Base-by-base conservation (phyloP, 2,113 vertebrate species). In the Procavia capensis region DNA sequence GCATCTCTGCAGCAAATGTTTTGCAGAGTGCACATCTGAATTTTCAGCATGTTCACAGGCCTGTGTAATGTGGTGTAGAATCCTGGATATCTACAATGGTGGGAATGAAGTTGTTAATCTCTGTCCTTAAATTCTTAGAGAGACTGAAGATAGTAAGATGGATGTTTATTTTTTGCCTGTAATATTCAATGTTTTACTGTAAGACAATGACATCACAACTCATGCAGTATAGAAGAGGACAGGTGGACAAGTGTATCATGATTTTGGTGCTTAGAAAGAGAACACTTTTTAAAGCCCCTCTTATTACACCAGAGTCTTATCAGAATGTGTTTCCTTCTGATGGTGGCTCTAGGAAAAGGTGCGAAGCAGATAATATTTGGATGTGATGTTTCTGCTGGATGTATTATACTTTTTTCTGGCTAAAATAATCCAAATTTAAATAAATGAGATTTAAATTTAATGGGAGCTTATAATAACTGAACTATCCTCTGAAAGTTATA, bases 261-360 rank as follows among this genome's bases (percentile, higher is more conserved):
- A 83, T 59, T 90, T 95, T 92, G 61, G 31, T 85, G 78, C 79
- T 95, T 94, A 91, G 84, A 54, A 45, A 84, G 29, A 88, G 19
- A 17, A 29, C 47, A 83, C 86, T 36, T 74, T 90, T 6, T 95
- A 95, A 92, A 96, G 34, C 9, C 24, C 59, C 66, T 96, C 57
- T 36, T 36, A 79, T 88, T 95, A 96, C 92, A 78, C 70, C 43
- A 81, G 78, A 66, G 68, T 95, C 85, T 95, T 96, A 79, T 41
- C 68, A 90, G 88, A 85, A 88, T 14, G 3, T 41, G 39, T 91
- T 85, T 96, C 50, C 87, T 96, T 81, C n/a, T 91, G 43, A 70
- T 92, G 66, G 45, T 90, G 82, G 41, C 66, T 95, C n/a, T 75
- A 36, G 68, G 54, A 81, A 94, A 90, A 82, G 31, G 41, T 93